Conservation (phyloP, 2,113 vertebrate genomes). For the Sapajus apella region DNA sequence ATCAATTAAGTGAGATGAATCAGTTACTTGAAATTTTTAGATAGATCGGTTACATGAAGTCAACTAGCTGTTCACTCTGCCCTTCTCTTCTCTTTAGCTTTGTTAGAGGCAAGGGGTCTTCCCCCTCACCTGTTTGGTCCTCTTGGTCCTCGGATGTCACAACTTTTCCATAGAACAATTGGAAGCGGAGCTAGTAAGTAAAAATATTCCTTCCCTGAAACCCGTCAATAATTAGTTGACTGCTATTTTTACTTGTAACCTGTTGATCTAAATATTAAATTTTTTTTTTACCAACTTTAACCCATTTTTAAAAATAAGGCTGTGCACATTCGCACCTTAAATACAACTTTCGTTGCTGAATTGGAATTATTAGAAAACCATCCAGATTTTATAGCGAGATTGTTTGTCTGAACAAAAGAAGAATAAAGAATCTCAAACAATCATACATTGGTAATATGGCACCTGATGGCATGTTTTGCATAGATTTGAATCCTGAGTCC, state of each 20-base stretch:
- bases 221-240: background rate
- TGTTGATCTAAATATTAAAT: conserved; percentile 1
- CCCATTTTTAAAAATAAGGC: conserved; percentile 4
- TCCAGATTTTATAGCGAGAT: background rate
- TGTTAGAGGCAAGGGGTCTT: conserved; percentile 98
- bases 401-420: background rate
- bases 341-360: background rate
- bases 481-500: conserved; percentile 2
- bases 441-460: background rate
- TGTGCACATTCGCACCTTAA: background rate
- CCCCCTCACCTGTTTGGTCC: conserved; percentile 99
- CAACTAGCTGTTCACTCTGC: background rate
- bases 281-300: background rate
- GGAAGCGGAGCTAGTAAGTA: conserved; percentile 99
- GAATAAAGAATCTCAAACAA: background rate
- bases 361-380: conserved; percentile 1
- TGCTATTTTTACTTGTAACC: conserved; percentile 18
- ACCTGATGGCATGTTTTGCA: background rate
- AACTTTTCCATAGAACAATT: conserved; percentile 99
- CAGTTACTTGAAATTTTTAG: conserved; percentile 37
- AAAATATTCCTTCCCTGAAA: conserved; percentile 38
- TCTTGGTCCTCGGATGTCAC: conserved; percentile 98
- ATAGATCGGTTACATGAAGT: conserved; percentile 37
- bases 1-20: background rate
- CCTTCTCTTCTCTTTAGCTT: conserved; percentile 85